These are phyloP conservation scores for Vidua macroura DNA, from an alignment of 2,113 vertebrate genomes.

Conservation along the genomic window DNA sequence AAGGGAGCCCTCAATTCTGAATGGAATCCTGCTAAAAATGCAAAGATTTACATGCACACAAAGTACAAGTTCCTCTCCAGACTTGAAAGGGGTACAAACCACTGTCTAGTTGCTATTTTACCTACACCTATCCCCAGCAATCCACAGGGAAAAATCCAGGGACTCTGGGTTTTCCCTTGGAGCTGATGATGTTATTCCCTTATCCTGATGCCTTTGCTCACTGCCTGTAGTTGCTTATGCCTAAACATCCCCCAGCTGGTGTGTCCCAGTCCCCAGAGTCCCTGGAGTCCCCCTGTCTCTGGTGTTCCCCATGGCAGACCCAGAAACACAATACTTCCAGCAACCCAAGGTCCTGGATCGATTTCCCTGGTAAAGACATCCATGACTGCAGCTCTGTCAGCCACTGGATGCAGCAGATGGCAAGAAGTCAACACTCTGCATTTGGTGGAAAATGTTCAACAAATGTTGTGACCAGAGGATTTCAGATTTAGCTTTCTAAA, in stretches of 20 bases:
- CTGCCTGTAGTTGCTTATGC: not conserved
- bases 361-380: not conserved
- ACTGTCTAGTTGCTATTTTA: not conserved
- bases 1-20: not conserved
- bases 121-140: not conserved
- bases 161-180: not conserved
- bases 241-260: not conserved
- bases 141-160: not conserved
- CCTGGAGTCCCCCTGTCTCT: not conserved
- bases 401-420: not conserved
- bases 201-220: not conserved
- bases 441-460: constrained; percentile 20
- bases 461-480: constrained; percentile 38
- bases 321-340: not conserved
- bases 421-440: not conserved
- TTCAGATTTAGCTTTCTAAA: constrained; percentile 34
- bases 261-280: not conserved
- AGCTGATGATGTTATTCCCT: not conserved
- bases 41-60: not conserved
- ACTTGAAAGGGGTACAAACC: not conserved
- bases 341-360: rapidly evolving
- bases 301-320: not conserved
- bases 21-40: not conserved
- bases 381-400: not conserved
- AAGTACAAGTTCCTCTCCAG: not conserved